Percentiles rank a stretch among this genome's conserved stretches.
Conservation (phyloP, 2,797 vertebrate species). For the Serranus cabrilla region DNA sequence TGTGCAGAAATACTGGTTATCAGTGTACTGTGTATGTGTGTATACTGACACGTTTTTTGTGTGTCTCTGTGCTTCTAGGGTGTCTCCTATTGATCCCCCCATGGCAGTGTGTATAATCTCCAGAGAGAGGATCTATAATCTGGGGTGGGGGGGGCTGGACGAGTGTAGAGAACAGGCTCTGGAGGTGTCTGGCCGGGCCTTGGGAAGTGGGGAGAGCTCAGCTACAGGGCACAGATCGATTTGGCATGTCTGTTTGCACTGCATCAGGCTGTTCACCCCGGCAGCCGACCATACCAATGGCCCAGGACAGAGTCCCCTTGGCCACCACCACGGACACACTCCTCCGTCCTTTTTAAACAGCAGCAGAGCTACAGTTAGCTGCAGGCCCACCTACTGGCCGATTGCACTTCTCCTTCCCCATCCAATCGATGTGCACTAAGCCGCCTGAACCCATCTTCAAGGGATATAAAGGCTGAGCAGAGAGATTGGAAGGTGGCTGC, state of each 20-base stretch:
- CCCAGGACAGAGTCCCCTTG: conserved; percentile 45
- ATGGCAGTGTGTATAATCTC: conserved; percentile 80
- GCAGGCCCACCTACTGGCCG: conserved; percentile 61
- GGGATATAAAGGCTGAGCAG: conserved; percentile 72
- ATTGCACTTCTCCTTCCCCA: conserved; percentile 56
- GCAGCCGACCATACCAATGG: conserved; percentile 66
- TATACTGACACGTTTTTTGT: conserved; percentile 18
- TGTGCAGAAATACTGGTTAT: conserved; percentile 39
- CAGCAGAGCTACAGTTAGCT: conserved; percentile 56
- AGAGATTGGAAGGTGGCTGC: conserved; percentile 55
- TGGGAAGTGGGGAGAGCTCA: conserved; percentile 70
- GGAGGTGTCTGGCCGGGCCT: conserved; percentile 68
- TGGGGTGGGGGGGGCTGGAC: conserved; percentile 38
- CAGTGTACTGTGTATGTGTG: conserved; percentile 20
- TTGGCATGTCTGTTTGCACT: conserved; percentile 61
- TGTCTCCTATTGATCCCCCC: conserved; percentile 79
- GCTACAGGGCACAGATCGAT: conserved; percentile 82
- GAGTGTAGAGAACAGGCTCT: conserved; percentile 69
- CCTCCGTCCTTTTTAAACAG: conserved; percentile 55
- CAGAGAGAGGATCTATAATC: conserved; percentile 79
- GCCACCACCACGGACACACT: conserved; percentile 48
- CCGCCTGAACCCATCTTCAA: conserved; percentile 72
- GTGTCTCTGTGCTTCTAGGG: conserved; percentile 59
- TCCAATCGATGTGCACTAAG: conserved; percentile 78
- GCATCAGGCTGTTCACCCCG: conserved; percentile 59